phyloP scores from a whole-genome alignment of 1,140 invertebrate species.

The Pogonus chalceus region DNA sequence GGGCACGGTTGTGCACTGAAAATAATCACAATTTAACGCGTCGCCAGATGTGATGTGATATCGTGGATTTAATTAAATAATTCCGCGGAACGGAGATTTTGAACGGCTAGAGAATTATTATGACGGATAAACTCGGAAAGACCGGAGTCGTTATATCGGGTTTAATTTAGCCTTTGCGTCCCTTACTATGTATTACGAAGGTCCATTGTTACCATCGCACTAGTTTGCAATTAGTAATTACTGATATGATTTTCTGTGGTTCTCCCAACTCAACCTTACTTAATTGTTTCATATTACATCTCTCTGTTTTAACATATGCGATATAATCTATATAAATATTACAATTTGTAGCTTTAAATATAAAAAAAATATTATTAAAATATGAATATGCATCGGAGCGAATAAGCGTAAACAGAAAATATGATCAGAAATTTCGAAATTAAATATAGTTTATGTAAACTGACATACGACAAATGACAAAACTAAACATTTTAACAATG shows the following conservation, averaged over 20 bases:
- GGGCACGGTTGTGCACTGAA: neutral
- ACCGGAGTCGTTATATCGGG: neutral
- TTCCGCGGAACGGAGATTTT: neutral
- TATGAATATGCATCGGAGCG: no score
- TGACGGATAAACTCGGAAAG: constrained; percentile 5
- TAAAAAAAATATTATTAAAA: no score
- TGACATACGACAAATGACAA: no score
- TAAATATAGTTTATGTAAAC: no score
- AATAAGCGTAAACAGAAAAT: no score
- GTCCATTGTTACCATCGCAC: neutral
- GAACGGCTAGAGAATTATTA: neutral
- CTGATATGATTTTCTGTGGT: neutral
- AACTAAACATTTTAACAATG: no score
- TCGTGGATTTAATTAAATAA: constrained; percentile 6
- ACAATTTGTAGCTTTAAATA: no score
- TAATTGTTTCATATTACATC: no score
- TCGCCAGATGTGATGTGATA: constrained; percentile 4
- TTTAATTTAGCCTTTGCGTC: neutral
- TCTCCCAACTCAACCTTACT: no score
- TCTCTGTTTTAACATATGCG: no score
- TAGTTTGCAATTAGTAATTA: constrained; percentile 6
- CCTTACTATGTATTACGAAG: neutral
- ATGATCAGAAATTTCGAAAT: no score
- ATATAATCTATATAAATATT: no score
- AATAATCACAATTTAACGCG: constrained; percentile 5